Evolutionary conservation across 2,888 invertebrate genomes (phyloP), one percentile per base, ranked within the genome.

Genomic region (Drosophila stalkeri): DNA sequence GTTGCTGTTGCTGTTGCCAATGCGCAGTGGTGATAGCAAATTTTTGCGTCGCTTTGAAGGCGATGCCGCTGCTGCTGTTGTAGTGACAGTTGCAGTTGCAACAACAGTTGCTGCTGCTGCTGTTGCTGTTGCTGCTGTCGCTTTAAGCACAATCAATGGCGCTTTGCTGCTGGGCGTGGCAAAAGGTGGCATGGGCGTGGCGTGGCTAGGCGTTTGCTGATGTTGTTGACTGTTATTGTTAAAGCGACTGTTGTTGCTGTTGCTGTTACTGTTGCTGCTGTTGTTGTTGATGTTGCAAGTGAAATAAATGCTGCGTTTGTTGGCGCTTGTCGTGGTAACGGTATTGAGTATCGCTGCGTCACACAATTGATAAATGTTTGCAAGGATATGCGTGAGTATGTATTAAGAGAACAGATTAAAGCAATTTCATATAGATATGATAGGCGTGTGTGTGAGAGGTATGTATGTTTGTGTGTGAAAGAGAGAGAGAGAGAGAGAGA

Each of bases 161-260:
- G 81, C 80, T 77, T 82, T 86, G 72, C 72, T 86, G 77, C 77
- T 27, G n/a, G 55, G 67, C 80, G 75, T 82, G 44, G 84, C 76
- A 66, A 86, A 66, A 46, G 86, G 86, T 82, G 89, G 89, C 89
- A 92, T 91, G 84, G 91, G 89, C 89, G 89, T 90, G 87, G 83
- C 86, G 85, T 85, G 47, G 47, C 56, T 44, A 57, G 41, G 37
- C 23, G 20, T 44, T 16, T 44, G 75, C 74, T 81, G 68, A 71
- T 76, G 85, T 62, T 76, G 72, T 68, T 81, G 69, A 70, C 60
- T 75, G 75, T 67, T 82, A 73, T 73, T 83, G 73, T 80, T 79
- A 33, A 70, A 65, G 63, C 74, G 56, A 33, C 65, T 70, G 79
- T 72, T 80, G 62, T 68, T 83, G 63, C 65, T 84, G 74, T 70